Percentiles rank a stretch among this genome's conserved stretches.
phyloP scores from a whole-genome alignment of 2,888 invertebrate genomes.

The Asteroscopus sphinx region DNA sequence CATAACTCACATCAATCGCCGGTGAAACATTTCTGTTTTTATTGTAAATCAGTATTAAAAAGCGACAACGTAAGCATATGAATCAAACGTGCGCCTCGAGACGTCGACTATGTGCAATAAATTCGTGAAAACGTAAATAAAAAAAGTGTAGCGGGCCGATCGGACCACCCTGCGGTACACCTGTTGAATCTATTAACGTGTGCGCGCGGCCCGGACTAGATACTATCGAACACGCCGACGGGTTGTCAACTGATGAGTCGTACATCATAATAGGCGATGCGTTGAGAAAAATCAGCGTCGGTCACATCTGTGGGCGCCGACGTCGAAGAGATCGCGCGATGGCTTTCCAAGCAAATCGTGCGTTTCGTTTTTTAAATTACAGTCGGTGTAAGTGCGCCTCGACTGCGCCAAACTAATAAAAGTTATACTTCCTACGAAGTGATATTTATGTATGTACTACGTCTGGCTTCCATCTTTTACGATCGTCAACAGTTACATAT shows the following conservation, averaged over 20 bases:
- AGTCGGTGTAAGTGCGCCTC: conserved; percentile 71
- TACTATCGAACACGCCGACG: conserved; percentile 73
- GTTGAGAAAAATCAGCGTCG: conserved; percentile 81
- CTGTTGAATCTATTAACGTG: conserved; percentile 86
- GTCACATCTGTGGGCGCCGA: conserved; percentile 69
- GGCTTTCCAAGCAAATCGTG: conserved; percentile 77
- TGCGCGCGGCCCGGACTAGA: conserved; percentile 70
- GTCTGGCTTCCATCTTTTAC: conserved; percentile 87
- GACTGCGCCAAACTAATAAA: conserved; percentile 80
- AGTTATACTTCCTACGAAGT: conserved; percentile 82
- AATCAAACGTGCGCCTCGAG: conserved; percentile 86
- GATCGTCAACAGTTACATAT: conserved; percentile 89
- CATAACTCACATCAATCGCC: conserved; percentile 90
- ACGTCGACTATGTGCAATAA: conserved; percentile 85
- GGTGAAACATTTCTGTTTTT: conserved; percentile 87
- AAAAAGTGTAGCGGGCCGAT: conserved; percentile 76
- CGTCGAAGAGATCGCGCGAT: conserved; percentile 72
- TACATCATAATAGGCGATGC: conserved; percentile 82
- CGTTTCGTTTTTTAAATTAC: conserved; percentile 81
- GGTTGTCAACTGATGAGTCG: conserved; percentile 69
- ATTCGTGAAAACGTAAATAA: conserved; percentile 87
- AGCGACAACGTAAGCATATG: conserved; percentile 86
- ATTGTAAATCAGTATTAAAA: conserved; percentile 90
- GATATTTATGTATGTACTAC: conserved; percentile 82
- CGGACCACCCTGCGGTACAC: conserved; percentile 86